Conservation (phyloP, 2,888 invertebrate species). For the Hydroisotoma schaefferi region DNA sequence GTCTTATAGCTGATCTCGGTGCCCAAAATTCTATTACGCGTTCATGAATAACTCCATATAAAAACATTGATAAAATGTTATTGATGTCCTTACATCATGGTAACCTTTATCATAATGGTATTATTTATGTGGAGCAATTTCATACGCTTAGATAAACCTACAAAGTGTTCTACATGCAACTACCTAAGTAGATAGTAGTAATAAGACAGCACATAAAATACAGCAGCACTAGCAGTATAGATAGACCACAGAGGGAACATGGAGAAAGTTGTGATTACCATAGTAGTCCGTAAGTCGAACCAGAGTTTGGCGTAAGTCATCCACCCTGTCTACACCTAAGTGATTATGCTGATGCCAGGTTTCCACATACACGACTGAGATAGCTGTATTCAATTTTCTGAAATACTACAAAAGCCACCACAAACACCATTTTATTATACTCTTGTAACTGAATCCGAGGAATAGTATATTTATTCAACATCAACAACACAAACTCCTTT, state of each 20-base stretch:
- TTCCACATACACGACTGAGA: conserved; percentile 94
- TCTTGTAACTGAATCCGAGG: no score
- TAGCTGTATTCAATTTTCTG: conserved; percentile 86
- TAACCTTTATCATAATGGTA: neutral
- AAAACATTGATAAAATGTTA: conserved; percentile 8
- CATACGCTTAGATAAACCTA: no score
- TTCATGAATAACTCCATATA: conserved; percentile 19
- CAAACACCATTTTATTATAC: no score
- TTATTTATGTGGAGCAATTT: neutral
- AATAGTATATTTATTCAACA: no score
- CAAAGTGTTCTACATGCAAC: no score
- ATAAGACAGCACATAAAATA: no score
- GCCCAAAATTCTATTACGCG: no score
- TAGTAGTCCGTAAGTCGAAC: conserved; percentile 85
- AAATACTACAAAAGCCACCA: conserved; percentile 69
- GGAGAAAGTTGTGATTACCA: conserved; percentile 34
- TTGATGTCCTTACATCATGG: neutral
- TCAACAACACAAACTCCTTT: no score
- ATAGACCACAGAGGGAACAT: neutral
- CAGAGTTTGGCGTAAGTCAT: conserved; percentile 84
- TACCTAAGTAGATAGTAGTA: no score
- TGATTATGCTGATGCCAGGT: conserved; percentile 93
- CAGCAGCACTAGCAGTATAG: no score
- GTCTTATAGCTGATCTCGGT: no score
- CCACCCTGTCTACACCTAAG: conserved; percentile 68